phyloP scores from a whole-genome alignment of 92 coral and sea anemone genomes.

The Muricea muricata region DNA sequence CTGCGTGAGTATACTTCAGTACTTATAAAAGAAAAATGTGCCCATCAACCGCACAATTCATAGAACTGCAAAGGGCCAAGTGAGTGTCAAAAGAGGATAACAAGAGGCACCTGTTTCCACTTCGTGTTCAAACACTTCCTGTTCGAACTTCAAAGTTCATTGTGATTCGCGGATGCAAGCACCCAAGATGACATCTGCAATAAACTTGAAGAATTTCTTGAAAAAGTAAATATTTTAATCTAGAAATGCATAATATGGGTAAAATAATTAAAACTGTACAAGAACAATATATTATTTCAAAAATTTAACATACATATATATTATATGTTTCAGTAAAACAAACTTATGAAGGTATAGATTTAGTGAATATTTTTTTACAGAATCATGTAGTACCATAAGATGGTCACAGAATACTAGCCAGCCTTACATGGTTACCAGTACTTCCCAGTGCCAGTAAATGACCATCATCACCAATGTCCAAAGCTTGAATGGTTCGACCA shows the following conservation, averaged over 20 bases:
- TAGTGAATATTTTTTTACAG: no score
- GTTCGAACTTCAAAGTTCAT: no score
- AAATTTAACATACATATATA: neutral
- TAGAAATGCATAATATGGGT: neutral
- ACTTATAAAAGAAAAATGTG: neutral
- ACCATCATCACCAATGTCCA: slow-evolving; percentile 74
- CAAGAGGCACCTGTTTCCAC: neutral
- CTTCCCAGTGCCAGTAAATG: slow-evolving; percentile 76
- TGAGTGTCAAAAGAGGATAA: neutral
- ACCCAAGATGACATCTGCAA: no score
- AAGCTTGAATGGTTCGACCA: slow-evolving; percentile 89
- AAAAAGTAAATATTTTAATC: no score
- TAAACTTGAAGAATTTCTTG: neutral
- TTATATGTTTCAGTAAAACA: no score
- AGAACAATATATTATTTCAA: neutral
- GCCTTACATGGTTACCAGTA: slow-evolving; percentile 80
- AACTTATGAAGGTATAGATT: no score
- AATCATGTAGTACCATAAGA: no score
- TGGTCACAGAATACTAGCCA: slow-evolving; percentile 68
- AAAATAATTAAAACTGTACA: neutral
- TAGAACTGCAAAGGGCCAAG: no score
- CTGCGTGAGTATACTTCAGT: no score
- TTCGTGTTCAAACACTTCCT: no score
- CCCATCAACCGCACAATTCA: no score
- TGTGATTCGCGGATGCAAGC: no score